These are phyloP conservation scores for Cryptocheilus praepositus DNA, from an alignment of 2,888 invertebrate species.

Conservation along the genomic window DNA sequence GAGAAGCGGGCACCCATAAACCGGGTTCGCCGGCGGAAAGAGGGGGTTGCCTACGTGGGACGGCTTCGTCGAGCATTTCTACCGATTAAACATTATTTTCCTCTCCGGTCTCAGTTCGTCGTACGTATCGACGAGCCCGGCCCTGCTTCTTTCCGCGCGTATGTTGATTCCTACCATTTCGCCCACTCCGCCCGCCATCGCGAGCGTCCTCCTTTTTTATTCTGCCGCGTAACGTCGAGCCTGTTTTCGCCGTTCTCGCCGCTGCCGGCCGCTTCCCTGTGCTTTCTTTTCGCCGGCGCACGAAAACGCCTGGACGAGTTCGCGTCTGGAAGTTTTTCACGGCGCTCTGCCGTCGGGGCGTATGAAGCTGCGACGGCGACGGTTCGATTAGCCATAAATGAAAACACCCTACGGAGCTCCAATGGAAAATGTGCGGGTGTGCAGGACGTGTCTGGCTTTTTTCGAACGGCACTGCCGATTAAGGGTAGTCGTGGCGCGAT, in stretches of 20 bases:
- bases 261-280: neutral
- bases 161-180: constrained; percentile 39
- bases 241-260: neutral
- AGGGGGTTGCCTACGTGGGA: constrained; percentile 48
- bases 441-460: no score
- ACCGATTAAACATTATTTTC: constrained; percentile 72
- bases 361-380: no score
- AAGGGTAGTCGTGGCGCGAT: no score
- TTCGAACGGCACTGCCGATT: no score
- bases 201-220: constrained; percentile 3
- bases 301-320: no score
- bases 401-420: no score
- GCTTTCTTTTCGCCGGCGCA: no score
- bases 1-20: constrained; percentile 7
- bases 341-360: no score
- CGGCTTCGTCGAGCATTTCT: constrained; percentile 66
- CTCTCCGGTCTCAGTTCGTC: constrained; percentile 37
- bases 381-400: no score
- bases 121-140: constrained; percentile 23
- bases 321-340: no score
- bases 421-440: no score
- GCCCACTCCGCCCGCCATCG: constrained; percentile 14
- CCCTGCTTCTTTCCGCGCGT: constrained; percentile 21
- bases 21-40: neutral
- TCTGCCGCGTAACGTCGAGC: neutral